Conservation (phyloP, 2,113 vertebrate genomes). For the Zootoca vivipara region DNA sequence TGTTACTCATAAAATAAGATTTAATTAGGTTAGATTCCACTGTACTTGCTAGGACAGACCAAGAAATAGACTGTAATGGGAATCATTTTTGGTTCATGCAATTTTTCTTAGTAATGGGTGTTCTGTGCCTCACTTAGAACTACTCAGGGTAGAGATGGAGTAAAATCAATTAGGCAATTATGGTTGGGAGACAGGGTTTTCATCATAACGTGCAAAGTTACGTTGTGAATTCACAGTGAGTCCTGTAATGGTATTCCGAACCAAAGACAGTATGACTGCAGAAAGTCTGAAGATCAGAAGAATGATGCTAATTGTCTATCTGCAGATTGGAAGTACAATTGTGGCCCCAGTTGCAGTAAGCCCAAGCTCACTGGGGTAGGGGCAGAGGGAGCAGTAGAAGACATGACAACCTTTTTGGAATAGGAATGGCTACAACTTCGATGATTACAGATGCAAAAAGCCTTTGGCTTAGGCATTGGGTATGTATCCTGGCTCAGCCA, state of each 20-base stretch:
- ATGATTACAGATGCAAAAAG: no score
- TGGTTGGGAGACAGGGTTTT: not conserved
- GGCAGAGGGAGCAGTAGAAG: no score
- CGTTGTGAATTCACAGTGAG: not conserved
- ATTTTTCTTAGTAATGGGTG: not conserved
- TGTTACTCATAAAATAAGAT: not conserved
- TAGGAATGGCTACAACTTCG: no score
- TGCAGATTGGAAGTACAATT: not conserved
- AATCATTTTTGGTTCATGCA: not conserved
- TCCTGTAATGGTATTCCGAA: not conserved
- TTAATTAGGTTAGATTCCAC: not conserved
- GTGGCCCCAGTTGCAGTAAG: no score
- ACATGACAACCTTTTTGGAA: no score
- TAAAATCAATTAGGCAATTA: conserved; percentile 1
- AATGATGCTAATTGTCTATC: not conserved
- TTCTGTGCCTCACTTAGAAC: conserved; percentile 2
- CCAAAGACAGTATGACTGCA: not conserved
- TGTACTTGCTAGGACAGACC: not conserved
- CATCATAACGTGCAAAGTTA: not conserved
- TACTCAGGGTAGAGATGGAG: not conserved
- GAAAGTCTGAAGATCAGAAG: not conserved
- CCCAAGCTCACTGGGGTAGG: no score
- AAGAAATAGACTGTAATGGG: not conserved
- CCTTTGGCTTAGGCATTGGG: no score
- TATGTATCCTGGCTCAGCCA: no score